Evolutionary conservation across 2,797 vertebrate genomes (phyloP).

Genomic region (Salmo trutta): DNA sequence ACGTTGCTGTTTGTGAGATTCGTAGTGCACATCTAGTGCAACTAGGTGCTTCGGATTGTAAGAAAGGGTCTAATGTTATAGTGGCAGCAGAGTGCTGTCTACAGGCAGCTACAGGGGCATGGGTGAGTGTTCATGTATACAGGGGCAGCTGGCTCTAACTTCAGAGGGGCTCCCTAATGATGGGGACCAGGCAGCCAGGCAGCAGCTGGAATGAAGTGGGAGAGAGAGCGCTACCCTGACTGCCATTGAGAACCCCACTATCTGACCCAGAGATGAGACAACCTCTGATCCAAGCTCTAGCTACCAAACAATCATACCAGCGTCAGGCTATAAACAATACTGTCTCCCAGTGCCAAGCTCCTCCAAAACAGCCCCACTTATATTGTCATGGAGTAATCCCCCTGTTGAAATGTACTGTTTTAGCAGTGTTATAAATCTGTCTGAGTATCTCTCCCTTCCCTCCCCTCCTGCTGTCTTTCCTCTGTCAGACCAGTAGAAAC

Average conservation of each 20-base stretch:
- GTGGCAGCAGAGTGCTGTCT: background rate
- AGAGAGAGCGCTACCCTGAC: slow-evolving; percentile 43
- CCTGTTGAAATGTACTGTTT: slow-evolving; percentile 59
- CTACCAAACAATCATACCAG: slow-evolving; percentile 58
- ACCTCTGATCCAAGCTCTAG: slow-evolving; percentile 26
- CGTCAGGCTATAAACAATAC: slow-evolving; percentile 61
- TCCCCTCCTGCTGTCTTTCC: slow-evolving; percentile 20
- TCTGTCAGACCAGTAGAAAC: slow-evolving; percentile 38
- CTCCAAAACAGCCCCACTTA: slow-evolving; percentile 44
- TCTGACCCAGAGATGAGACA: slow-evolving; percentile 52
- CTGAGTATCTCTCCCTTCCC: slow-evolving; percentile 57
- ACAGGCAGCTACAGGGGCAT: background rate
- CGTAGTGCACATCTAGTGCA: background rate
- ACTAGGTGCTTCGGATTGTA: background rate
- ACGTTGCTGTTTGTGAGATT: background rate
- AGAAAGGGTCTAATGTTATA: background rate
- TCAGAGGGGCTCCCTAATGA: slow-evolving; percentile 52
- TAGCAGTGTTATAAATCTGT: slow-evolving; percentile 63
- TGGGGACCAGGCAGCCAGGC: slow-evolving; percentile 24
- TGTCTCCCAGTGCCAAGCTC: slow-evolving; percentile 34
- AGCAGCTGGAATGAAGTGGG: slow-evolving; percentile 65
- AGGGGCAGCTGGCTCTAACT: slow-evolving; percentile 58
- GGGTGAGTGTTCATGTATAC: slow-evolving; percentile 34
- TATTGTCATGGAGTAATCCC: slow-evolving; percentile 64
- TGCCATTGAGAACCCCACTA: slow-evolving; percentile 37